Conservation (phyloP, 2,113 vertebrate genomes). For the Odocoileus virginianus region DNA sequence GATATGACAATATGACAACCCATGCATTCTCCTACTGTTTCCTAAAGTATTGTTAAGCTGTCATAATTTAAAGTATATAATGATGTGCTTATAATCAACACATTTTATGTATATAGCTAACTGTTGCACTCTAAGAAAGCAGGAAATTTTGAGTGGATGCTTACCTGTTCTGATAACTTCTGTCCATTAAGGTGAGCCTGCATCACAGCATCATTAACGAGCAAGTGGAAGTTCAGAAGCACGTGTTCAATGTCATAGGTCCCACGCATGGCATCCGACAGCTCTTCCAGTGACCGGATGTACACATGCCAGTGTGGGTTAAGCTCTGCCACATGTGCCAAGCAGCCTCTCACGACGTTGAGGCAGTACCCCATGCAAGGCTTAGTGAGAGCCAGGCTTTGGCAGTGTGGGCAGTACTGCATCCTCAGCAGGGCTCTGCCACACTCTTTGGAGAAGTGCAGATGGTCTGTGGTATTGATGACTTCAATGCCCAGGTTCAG, state of each 20-base stretch:
- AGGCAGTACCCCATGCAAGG: conserved; percentile 94
- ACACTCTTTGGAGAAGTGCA: conserved; percentile 87
- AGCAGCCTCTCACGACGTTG: conserved; percentile 88
- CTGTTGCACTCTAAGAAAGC: not conserved
- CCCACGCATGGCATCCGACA: conserved; percentile 83
- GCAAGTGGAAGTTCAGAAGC: conserved; percentile 83
- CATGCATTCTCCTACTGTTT: not conserved
- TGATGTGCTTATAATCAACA: not conserved
- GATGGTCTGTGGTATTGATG: conserved; percentile 92
- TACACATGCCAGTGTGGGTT: conserved; percentile 88
- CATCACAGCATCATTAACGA: conserved; percentile 84
- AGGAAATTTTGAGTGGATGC: not conserved
- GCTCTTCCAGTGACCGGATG: conserved; percentile 86
- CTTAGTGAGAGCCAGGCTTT: conserved; percentile 84
- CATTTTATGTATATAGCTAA: not conserved
- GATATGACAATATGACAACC: not conserved
- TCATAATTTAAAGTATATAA: not conserved
- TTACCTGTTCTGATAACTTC: conserved; percentile 84
- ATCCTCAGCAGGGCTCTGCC: conserved; percentile 86
- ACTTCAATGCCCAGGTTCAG: conserved; percentile 92
- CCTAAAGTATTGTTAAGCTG: not conserved
- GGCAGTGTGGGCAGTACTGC: conserved; percentile 90
- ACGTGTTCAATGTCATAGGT: conserved; percentile 81
- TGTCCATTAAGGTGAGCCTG: conserved; percentile 78
- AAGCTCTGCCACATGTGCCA: conserved; percentile 88